Evolutionary conservation across 2,113 vertebrate species (phyloP).

Genomic region (Myotis brandtii): DNA sequence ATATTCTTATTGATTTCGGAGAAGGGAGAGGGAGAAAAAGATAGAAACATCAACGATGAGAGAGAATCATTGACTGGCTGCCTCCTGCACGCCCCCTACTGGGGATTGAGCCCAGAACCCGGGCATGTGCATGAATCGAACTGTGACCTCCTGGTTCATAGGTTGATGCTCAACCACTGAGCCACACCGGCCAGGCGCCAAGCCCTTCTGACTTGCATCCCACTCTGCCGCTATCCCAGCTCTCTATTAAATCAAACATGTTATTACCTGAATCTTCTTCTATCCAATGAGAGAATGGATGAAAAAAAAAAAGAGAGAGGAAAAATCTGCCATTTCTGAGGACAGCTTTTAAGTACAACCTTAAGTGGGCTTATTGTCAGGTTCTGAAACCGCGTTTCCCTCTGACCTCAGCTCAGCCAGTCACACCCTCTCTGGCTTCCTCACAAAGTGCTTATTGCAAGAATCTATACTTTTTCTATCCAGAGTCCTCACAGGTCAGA

Average conservation of each 20-base stretch:
- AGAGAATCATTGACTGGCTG: too few relatives aligned
- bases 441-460: constrained; percentile 47
- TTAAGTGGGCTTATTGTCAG: constrained; percentile 56
- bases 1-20: too few relatives aligned
- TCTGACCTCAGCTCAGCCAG: constrained; percentile 13
- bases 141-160: too few relatives aligned
- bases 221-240: too few relatives aligned
- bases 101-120: too few relatives aligned
- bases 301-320: neutral
- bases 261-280: neutral
- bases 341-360: neutral
- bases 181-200: neutral
- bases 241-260: neutral
- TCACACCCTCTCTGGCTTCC: constrained; percentile 50
- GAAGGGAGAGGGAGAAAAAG: too few relatives aligned
- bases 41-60: too few relatives aligned
- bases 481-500: constrained; percentile 67
- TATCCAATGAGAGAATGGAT: neutral
- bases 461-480: constrained; percentile 60
- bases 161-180: too few relatives aligned
- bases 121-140: too few relatives aligned
- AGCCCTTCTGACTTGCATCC: neutral
- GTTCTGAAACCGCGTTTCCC: neutral
- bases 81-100: too few relatives aligned
- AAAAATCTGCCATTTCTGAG: constrained; percentile 67